Evolutionary conservation across 2,888 invertebrate genomes (phyloP).

Genomic region (Thereva nobilitata): DNA sequence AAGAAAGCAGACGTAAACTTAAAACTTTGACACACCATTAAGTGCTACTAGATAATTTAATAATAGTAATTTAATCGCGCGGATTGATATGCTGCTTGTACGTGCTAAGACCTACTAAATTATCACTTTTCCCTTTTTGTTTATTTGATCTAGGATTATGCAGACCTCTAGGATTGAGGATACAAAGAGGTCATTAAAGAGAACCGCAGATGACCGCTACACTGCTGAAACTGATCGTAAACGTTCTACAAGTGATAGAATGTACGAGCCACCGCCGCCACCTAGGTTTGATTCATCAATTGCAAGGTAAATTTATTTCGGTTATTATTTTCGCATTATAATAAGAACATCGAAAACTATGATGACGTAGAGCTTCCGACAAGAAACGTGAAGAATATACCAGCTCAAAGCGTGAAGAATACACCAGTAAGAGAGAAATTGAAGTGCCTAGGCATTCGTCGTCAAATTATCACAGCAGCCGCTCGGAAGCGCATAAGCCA

Average conservation of each 20-base stretch:
- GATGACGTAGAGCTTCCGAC: slow-evolving; percentile 43
- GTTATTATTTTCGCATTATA: not conserved
- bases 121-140: not conserved
- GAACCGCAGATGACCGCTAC: slow-evolving; percentile 54
- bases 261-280: slow-evolving; percentile 58
- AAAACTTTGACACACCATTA: too few species aligned
- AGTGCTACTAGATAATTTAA: too few species aligned
- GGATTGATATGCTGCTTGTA: too few species aligned
- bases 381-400: slow-evolving; percentile 46
- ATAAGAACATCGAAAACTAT: not conserved
- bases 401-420: slow-evolving; percentile 52
- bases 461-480: slow-evolving; percentile 48
- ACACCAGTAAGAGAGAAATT: slow-evolving; percentile 56
- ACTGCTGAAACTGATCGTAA: slow-evolving; percentile 53
- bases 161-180: slow-evolving; percentile 53
- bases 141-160: slow-evolving; percentile 51
- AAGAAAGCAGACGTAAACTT: too few species aligned
- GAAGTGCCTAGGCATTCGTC: slow-evolving; percentile 49
- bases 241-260: slow-evolving; percentile 48
- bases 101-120: too few species aligned
- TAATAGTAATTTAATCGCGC: too few species aligned
- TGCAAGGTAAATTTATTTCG: slow-evolving; percentile 48
- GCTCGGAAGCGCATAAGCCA: slow-evolving; percentile 41
- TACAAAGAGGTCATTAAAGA: slow-evolving; percentile 54
- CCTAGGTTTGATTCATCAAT: slow-evolving; percentile 57